phyloP scores from a whole-genome alignment of 2,113 vertebrate genomes.

The Platysteira castanea region DNA sequence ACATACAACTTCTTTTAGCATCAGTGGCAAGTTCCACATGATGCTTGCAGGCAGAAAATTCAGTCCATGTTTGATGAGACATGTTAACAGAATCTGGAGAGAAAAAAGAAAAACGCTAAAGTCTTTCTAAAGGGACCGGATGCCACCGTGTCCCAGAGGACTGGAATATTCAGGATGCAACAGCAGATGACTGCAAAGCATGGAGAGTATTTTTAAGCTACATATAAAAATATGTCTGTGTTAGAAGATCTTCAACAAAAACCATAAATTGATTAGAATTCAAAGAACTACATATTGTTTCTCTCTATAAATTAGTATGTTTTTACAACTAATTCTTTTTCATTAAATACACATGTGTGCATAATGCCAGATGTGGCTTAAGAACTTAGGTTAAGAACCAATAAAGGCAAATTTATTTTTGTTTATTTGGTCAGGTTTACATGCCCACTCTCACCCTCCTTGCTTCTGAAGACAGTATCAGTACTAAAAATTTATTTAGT shows the following conservation, averaged over 20 bases:
- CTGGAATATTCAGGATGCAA: neutral
- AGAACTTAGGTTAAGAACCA: neutral
- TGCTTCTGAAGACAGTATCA: neutral
- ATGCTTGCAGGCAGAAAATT: neutral
- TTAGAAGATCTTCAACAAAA: neutral
- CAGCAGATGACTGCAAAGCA: neutral
- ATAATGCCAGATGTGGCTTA: neutral
- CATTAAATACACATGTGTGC: neutral
- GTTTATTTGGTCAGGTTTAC: neutral
- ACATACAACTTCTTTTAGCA: conserved; percentile 9
- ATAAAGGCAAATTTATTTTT: neutral
- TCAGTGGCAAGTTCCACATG: neutral
- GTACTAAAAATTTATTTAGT: neutral
- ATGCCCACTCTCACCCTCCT: neutral
- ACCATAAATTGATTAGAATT: neutral
- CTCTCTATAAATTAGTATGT: neutral
- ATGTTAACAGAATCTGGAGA: neutral
- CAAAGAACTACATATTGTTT: neutral
- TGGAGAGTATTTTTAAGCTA: neutral
- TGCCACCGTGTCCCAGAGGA: neutral
- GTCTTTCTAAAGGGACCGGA: neutral
- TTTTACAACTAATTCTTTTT: neutral
- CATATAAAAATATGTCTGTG: neutral
- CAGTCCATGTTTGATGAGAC: neutral
- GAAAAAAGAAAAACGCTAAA: neutral